phyloP scores from a whole-genome alignment of 2,888 invertebrate genomes.

The Cataglyphis altisquamis region DNA sequence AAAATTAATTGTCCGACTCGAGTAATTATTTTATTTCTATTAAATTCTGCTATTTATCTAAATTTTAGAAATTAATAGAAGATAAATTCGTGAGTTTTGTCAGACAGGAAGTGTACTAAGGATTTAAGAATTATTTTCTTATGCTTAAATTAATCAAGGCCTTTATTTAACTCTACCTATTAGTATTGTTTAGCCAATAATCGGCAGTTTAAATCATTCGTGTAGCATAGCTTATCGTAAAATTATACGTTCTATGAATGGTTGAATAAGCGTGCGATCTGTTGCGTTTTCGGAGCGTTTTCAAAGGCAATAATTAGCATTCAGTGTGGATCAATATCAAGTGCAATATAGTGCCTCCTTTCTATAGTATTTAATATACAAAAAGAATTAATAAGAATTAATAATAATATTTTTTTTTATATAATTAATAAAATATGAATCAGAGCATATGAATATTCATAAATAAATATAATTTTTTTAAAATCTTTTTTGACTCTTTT shows the following conservation, averaged over 20 bases:
- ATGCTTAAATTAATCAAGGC: constrained; percentile 1
- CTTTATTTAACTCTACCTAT: neutral
- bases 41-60: neutral
- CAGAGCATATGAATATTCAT: neutral
- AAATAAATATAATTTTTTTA: constrained; percentile 2
- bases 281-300: neutral
- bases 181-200: constrained; percentile 20
- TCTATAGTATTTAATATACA: neutral
- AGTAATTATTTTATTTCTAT: neutral
- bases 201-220: neutral
- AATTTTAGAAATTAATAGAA: constrained; percentile 12
- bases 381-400: neutral
- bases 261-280: neutral
- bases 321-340: constrained; percentile 13
- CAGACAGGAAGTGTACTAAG: neutral
- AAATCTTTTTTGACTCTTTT: neutral
- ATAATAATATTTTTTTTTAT: neutral
- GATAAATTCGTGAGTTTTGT: neutral
- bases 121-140: constrained; percentile 29
- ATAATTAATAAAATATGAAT: neutral
- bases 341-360: neutral
- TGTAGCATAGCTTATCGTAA: neutral
- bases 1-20: neutral
- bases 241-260: constrained; percentile 9
- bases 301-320: neutral